Percentiles rank a stretch among this genome's conserved stretches.
Conservation (phyloP, 2,888 invertebrate genomes). For the Sussaba pulchella region DNA sequence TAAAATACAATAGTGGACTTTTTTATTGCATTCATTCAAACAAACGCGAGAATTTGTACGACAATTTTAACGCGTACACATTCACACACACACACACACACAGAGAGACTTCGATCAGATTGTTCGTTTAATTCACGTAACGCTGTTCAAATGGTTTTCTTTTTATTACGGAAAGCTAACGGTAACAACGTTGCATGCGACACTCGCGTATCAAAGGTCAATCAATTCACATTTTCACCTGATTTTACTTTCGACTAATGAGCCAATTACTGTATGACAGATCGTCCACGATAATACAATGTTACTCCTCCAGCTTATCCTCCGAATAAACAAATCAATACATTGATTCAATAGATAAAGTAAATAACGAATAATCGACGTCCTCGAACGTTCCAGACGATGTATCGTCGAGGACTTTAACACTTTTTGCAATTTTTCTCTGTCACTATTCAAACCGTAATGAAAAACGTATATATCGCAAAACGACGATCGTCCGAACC, state of each 20-base stretch:
- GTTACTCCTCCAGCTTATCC: background rate
- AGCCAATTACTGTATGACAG: constrained; percentile 18
- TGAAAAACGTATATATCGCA: background rate
- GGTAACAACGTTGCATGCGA: constrained; percentile 1
- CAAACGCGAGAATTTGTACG: constrained; percentile 21
- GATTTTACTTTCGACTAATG: background rate
- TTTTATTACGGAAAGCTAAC: constrained; percentile 40
- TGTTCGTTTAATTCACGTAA: constrained; percentile 3
- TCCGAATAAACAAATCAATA: constrained; percentile 8
- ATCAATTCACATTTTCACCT: constrained; percentile 16
- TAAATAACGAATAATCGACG: background rate
- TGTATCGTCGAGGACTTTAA: background rate
- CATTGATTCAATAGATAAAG: too few relatives aligned
- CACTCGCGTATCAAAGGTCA: background rate
- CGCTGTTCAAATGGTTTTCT: constrained; percentile 4
- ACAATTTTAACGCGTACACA: constrained; percentile 14
- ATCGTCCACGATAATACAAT: background rate
- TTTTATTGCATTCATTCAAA: constrained; percentile 21
- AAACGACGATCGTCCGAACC: background rate
- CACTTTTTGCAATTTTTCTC: too few relatives aligned
- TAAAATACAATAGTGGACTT: constrained; percentile 21
- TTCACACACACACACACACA: too few relatives aligned
- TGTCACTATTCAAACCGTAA: too few relatives aligned
- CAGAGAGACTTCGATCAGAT: too few relatives aligned
- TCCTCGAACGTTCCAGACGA: background rate